Evolutionary conservation across 1,140 invertebrate species (phyloP).

Genomic region (Sminthurides bifidus): DNA sequence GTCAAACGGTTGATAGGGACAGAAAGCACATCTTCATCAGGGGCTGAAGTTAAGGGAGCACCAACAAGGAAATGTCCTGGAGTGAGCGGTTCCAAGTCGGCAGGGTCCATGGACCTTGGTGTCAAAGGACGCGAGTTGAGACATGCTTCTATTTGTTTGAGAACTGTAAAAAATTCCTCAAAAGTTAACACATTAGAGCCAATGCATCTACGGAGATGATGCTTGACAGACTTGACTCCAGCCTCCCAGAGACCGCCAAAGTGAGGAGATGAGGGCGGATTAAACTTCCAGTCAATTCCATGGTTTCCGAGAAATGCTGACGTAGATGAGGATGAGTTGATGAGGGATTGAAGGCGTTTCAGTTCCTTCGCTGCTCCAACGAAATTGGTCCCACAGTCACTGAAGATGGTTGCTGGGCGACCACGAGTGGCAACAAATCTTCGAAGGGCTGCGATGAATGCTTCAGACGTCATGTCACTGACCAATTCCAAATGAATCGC

Average conservation of each 20-base stretch:
- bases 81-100: conserved; percentile 32
- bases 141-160: conserved; percentile 31
- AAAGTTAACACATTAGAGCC: conserved; percentile 7
- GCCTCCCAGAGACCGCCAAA: conserved; percentile 36
- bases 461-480: conserved; percentile 13
- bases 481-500: conserved; percentile 25
- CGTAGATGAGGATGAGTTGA: too few relatives aligned
- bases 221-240: conserved; percentile 34
- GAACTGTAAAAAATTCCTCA: conserved; percentile 32
- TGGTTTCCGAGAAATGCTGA: background rate
- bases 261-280: conserved; percentile 34
- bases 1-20: background rate
- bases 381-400: conserved; percentile 36
- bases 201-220: conserved; percentile 23
- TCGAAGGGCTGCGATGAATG: conserved; percentile 17
- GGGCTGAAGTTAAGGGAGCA: background rate
- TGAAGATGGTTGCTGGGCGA: conserved; percentile 29
- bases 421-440: conserved; percentile 19
- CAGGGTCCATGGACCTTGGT: conserved; percentile 30
- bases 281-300: conserved; percentile 33
- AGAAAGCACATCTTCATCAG: background rate
- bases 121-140: conserved; percentile 33
- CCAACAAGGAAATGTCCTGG: conserved; percentile 25
- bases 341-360: background rate
- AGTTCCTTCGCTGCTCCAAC: conserved; percentile 32